Base-by-base conservation (phyloP, 2,888 invertebrate species). In the Volucella inflata region DNA sequence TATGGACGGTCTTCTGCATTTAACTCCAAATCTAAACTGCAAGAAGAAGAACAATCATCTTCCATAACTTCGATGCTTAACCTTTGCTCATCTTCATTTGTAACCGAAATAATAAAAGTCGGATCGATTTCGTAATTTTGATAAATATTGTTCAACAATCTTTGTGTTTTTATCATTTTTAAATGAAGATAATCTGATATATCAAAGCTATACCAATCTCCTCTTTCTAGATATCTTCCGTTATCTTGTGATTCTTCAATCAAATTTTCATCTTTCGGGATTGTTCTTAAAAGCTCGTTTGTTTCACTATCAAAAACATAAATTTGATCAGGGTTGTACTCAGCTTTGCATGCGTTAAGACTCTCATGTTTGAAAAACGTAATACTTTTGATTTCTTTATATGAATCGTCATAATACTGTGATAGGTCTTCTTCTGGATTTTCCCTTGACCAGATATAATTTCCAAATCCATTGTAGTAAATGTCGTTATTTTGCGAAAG, bases 401-500 rank as follows among this genome's bases (percentile, higher is more conserved):
- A 53, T 8, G 21, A 21, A 4, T 53, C 51, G 12, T 53, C 21
- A 30, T 30, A 53, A 17, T 53, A 30, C 21, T 30, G 51, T 6
- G 51, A 30, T 11, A 30, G 17, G 12, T 53, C 30, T 53, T 53
- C 51, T 30, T 12, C 21, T 3, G 10, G 12, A 16, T 2, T 12
- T 4, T 53, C 51, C 10, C 2, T 1, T 3, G 2, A 12, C 30
- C 51, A 21, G 12, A 53, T 12, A 9, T 53, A 53, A 0, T 53
- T 53, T 2, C 51, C 51, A 11, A 53, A 53, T 2, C 51, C 51
- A 17, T 53, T 53, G 21, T 53, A 53, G 30, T 6, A 4, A 53
- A 53, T 53, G 21, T 53, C 51, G 21, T 53, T 17, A 21, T 53
- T 53, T 53, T 53, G 21, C 11, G 51, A 53, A 53, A 17, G 21